A percentile compares a stretch with the other conserved stretches of the same genome.
These are phyloP conservation scores for Trematocara nigrifrons DNA, from an alignment of 2,113 vertebrate species.

Conservation along the genomic window DNA sequence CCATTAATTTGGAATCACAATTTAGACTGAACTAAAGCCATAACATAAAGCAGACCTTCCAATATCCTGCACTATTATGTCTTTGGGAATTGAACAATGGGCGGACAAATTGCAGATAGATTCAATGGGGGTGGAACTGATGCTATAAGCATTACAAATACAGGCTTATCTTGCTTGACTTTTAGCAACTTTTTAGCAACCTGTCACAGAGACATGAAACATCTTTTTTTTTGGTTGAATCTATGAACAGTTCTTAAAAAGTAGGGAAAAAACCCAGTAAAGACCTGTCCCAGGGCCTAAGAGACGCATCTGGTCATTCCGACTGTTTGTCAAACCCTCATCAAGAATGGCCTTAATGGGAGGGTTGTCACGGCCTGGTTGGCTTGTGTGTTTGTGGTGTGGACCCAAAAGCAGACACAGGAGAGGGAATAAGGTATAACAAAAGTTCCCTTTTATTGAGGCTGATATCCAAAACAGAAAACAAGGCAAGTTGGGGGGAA, in stretches of 20 bases:
- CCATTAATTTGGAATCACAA: neutral
- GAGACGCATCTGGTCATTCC: accelerated
- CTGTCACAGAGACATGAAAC: neutral
- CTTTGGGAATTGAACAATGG: neutral
- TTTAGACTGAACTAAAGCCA: neutral
- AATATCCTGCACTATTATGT: neutral
- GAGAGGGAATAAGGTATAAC: neutral
- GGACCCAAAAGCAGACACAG: neutral
- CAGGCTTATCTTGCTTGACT: neutral
- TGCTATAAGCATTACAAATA: neutral
- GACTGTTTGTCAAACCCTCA: accelerated
- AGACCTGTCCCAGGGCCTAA: accelerated
- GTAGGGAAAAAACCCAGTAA: accelerated
- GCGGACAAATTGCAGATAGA: neutral
- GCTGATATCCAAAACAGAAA: neutral
- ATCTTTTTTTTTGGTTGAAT: neutral
- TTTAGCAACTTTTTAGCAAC: accelerated
- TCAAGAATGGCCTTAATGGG: neutral
- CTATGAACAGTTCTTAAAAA: neutral
- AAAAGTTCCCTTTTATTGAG: neutral
- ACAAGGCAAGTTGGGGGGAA: accelerated
- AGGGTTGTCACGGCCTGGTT: neutral
- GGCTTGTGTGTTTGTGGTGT: neutral
- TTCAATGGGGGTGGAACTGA: neutral
- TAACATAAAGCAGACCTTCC: neutral